These are phyloP conservation scores for Botia kubotai DNA, from an alignment of 2,797 vertebrate species.

Conservation along the genomic window DNA sequence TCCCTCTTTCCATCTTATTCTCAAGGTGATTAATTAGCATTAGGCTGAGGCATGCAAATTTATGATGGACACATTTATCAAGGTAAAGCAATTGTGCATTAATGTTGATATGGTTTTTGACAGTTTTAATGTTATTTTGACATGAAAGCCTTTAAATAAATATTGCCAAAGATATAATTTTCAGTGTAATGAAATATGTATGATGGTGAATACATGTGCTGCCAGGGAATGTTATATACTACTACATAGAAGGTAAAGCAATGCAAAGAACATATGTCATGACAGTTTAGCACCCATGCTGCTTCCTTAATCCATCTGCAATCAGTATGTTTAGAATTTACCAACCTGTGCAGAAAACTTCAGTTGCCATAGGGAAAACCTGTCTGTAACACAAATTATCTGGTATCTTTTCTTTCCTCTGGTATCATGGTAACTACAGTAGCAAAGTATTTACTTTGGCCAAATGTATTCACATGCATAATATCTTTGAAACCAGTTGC, in stretches of 20 bases:
- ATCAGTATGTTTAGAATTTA: conserved; percentile 12
- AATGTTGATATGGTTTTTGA: conserved; percentile 8
- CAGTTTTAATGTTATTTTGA: conserved; percentile 32
- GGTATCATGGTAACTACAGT: conserved; percentile 6
- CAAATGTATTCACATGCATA: neutral
- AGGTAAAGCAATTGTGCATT: conserved; percentile 7
- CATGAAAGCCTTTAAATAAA: conserved; percentile 15
- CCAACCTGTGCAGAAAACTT: conserved; percentile 14
- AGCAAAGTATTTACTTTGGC: neutral
- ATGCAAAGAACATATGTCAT: conserved; percentile 11
- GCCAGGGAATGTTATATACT: neutral
- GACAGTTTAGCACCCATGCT: conserved; percentile 3
- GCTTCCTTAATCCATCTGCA: conserved; percentile 9
- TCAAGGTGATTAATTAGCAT: conserved; percentile 89
- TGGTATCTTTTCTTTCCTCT: no score
- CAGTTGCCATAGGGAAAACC: conserved; percentile 7
- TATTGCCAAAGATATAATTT: neutral
- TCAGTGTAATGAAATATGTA: neutral
- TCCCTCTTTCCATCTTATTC: conserved; percentile 82
- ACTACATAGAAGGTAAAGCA: neutral
- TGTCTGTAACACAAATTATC: neutral
- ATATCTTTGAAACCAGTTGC: conserved; percentile 24
- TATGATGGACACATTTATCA: conserved; percentile 56
- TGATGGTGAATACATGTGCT: conserved; percentile 65
- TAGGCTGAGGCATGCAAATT: conserved; percentile 62